Evolutionary conservation across 2,113 vertebrate species (phyloP).

Genomic region (Bothrops jararaca): DNA sequence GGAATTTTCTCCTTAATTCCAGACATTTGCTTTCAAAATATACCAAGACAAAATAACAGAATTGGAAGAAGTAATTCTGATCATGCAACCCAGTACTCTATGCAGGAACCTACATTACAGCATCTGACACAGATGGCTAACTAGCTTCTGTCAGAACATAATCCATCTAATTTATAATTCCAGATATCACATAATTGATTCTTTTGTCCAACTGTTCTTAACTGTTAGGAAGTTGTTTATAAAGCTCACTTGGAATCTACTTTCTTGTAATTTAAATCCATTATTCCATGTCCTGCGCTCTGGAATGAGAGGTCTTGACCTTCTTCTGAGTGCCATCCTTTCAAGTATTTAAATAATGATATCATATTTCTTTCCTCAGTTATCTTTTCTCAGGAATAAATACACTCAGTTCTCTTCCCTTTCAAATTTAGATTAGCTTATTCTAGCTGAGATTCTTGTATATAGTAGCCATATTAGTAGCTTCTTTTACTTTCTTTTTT

Average conservation of each 20-base stretch:
- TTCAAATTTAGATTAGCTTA: neutral
- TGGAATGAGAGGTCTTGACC: neutral
- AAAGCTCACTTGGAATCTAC: neutral
- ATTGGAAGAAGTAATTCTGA: neutral
- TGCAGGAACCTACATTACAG: neutral
- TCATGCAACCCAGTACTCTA: neutral
- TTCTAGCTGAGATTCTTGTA: neutral
- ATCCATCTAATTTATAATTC: neutral
- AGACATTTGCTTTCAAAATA: neutral
- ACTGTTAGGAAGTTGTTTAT: neutral
- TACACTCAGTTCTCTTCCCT: neutral
- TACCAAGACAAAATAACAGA: neutral
- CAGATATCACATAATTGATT: neutral
- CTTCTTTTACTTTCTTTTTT: neutral
- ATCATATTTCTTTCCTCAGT: neutral
- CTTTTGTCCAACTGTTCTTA: neutral
- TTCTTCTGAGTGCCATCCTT: neutral
- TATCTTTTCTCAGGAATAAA: neutral
- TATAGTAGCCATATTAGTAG: neutral
- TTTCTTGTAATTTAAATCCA: neutral
- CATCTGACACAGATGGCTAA: neutral
- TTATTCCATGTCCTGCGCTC: neutral
- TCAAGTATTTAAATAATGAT: neutral
- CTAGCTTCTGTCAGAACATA: neutral
- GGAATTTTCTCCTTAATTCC: neutral